These are phyloP conservation scores for Ceratosolen fusciceps DNA, from an alignment of 1,140 invertebrate species.

Conservation along the genomic window DNA sequence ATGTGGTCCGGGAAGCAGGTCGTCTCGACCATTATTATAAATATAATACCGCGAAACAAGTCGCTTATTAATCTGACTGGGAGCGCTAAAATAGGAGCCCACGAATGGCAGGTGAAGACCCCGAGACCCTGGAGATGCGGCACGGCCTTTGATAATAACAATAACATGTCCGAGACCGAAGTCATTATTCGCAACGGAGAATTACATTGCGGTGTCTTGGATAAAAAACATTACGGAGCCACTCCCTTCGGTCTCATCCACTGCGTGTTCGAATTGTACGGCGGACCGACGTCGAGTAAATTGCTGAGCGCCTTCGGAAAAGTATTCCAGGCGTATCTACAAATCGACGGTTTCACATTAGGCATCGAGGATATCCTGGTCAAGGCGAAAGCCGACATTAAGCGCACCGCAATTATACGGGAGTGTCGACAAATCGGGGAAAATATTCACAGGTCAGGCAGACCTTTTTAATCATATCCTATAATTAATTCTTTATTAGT, in stretches of 20 bases:
- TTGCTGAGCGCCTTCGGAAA: constrained; percentile 92
- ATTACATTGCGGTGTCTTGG: constrained; percentile 92
- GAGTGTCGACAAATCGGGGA: constrained; percentile 75
- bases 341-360: constrained; percentile 93
- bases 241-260: constrained; percentile 95
- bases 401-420: constrained; percentile 80
- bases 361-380: constrained; percentile 96
- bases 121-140: constrained; percentile 77
- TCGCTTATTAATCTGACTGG: constrained; percentile 83
- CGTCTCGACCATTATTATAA: constrained; percentile 89
- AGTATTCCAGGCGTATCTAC: constrained; percentile 92
- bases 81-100: constrained; percentile 86
- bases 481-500: no score
- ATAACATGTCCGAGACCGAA: constrained; percentile 89
- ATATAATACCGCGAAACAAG: constrained; percentile 85
- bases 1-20: constrained; percentile 99
- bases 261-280: constrained; percentile 95
- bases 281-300: constrained; percentile 84
- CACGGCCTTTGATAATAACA: constrained; percentile 73
- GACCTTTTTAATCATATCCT: no score
- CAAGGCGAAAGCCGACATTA: constrained; percentile 78
- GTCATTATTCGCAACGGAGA: constrained; percentile 93
- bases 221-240: constrained; percentile 97
- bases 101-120: constrained; percentile 79
- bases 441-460: constrained; percentile 77